phyloP scores from a whole-genome alignment of 2,888 invertebrate species.

The Lepeophtheirus nordmannii region DNA sequence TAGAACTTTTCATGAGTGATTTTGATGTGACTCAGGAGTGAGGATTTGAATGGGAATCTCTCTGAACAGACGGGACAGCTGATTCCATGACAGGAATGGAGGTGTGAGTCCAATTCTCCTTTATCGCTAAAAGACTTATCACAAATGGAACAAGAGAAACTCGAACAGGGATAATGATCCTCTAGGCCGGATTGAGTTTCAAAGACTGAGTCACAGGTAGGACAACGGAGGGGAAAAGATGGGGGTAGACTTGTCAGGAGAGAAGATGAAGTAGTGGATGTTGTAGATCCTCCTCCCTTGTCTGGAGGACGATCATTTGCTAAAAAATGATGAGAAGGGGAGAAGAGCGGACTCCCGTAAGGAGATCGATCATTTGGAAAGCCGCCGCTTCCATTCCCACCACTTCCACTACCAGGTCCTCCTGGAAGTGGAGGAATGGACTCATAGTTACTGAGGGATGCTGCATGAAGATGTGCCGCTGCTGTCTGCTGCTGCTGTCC shows the following conservation, averaged over 20 bases:
- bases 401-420: neutral
- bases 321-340: slow-evolving; percentile 22
- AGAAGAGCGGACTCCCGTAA: neutral
- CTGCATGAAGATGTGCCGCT: neutral
- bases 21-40: slow-evolving; percentile 31
- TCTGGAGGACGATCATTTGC: slow-evolving; percentile 23
- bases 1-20: neutral
- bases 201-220: slow-evolving; percentile 8
- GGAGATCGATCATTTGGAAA: neutral
- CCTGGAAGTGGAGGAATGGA: neutral
- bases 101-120: slow-evolving; percentile 59
- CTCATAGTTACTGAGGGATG: neutral
- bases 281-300: slow-evolving; percentile 16
- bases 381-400: neutral
- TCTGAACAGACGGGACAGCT: slow-evolving; percentile 49
- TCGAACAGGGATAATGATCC: slow-evolving; percentile 7
- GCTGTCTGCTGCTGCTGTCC: neutral
- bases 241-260: neutral
- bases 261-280: neutral
- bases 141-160: slow-evolving; percentile 44
- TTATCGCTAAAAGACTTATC: slow-evolving; percentile 58
- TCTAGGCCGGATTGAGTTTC: slow-evolving; percentile 9
- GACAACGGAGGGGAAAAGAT: neutral
- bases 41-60: slow-evolving; percentile 56
- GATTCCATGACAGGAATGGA: slow-evolving; percentile 55